These are phyloP conservation scores for Gallinago media DNA, from an alignment of 2,113 vertebrate genomes.

Conservation along the genomic window DNA sequence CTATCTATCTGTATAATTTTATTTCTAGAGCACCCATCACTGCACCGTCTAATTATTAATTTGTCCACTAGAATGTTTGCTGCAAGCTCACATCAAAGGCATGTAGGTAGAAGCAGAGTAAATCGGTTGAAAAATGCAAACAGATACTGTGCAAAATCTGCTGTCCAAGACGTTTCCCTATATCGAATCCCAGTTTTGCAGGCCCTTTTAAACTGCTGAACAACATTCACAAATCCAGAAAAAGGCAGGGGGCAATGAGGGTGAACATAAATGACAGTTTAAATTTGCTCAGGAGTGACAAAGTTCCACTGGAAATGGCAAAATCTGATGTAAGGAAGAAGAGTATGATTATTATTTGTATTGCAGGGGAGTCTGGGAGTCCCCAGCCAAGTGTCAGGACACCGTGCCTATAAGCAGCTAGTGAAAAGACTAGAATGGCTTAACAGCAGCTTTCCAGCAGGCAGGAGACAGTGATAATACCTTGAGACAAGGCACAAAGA, in stretches of 20 bases:
- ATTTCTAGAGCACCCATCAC: not conserved
- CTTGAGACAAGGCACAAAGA: not conserved
- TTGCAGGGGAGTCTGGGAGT: not conserved
- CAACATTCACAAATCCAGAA: not conserved
- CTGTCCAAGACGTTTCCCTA: not conserved
- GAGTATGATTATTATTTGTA: not conserved
- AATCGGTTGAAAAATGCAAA: not conserved
- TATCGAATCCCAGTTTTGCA: not conserved
- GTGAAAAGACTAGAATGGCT: not conserved
- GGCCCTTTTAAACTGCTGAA: not conserved
- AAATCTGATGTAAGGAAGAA: not conserved
- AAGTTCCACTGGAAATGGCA: not conserved
- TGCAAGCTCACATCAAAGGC: not conserved
- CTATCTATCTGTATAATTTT: not conserved
- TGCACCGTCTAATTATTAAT: not conserved
- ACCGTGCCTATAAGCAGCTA: not conserved
- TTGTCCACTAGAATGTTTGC: not conserved
- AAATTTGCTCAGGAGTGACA: not conserved
- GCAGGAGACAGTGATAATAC: not conserved
- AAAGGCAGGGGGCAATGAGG: accelerated
- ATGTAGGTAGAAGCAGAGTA: not conserved
- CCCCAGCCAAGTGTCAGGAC: not conserved
- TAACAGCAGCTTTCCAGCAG: not conserved
- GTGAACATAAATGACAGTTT: not conserved
- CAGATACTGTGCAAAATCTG: not conserved